phyloP scores from a whole-genome alignment of 2,888 invertebrate species.

The Horisme vitalbata region DNA sequence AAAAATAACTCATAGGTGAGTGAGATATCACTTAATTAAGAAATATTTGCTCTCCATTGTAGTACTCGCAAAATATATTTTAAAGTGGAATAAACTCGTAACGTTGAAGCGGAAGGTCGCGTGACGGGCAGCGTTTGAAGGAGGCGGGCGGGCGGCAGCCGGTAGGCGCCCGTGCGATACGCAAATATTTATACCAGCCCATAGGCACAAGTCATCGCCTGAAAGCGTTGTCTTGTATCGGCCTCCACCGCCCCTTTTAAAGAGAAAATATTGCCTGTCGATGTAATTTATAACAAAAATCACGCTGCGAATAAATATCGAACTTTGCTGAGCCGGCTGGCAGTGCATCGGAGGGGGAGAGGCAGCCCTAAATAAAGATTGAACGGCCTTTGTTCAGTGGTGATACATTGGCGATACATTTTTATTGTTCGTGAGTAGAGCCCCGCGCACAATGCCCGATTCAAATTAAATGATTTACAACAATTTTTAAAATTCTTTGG shows the following conservation, averaged over 20 bases:
- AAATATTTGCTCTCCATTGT: no score
- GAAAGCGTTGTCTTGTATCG: conserved; percentile 76
- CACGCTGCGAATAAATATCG: conserved; percentile 53
- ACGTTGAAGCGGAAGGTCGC: conserved; percentile 54
- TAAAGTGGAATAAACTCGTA: conserved; percentile 67
- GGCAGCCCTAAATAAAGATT: conserved; percentile 56
- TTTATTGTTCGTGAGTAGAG: conserved; percentile 34
- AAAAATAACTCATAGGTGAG: no score
- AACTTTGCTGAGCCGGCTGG: conserved; percentile 36
- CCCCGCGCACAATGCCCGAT: conserved; percentile 15
- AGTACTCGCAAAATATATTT: conserved; percentile 38
- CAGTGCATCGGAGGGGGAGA: conserved; percentile 36
- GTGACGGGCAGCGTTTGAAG: conserved; percentile 57
- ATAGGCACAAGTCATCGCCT: conserved; percentile 66
- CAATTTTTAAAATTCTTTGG: conserved; percentile 4
- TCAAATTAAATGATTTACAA: conserved; percentile 14
- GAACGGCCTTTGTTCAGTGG: conserved; percentile 44
- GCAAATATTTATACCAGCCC: conserved; percentile 71
- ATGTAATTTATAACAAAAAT: conserved; percentile 62
- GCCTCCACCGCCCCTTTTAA: conserved; percentile 47
- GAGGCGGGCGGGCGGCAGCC: conserved; percentile 44
- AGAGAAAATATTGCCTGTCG: conserved; percentile 68
- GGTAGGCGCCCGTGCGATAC: conserved; percentile 56
- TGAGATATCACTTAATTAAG: no score
- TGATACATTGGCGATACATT: conserved; percentile 43